Evolutionary conservation across 2,888 invertebrate genomes (phyloP).

Genomic region (Julus scanicus): DNA sequence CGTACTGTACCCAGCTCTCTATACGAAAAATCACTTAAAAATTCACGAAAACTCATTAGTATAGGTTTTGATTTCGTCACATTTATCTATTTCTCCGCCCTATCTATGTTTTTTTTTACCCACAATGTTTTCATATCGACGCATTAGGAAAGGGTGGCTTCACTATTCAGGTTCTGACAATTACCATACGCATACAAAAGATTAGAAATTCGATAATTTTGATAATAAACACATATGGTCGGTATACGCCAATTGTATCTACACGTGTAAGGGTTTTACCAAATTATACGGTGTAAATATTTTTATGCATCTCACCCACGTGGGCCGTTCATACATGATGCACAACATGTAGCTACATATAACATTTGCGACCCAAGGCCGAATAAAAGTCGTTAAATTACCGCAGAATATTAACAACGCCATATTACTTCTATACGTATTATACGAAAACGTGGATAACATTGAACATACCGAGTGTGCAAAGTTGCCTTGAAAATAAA

Average conservation of each 20-base stretch:
- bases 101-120: too few species aligned
- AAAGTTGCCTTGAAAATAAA: not conserved
- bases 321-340: not conserved
- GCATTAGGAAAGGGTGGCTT: not conserved
- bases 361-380: not conserved
- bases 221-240: not conserved
- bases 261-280: not conserved
- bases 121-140: not conserved
- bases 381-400: constrained; percentile 22
- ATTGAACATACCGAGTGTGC: not conserved
- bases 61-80: too few species aligned
- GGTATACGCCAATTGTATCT: not conserved
- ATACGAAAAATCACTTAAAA: too few species aligned
- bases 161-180: not conserved
- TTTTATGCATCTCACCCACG: not conserved
- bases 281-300: not conserved
- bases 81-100: too few species aligned
- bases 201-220: constrained; percentile 15
- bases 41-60: too few species aligned
- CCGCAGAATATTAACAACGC: not conserved
- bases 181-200: not conserved
- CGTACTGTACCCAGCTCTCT: too few species aligned
- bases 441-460: not conserved
- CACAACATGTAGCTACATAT: not conserved
- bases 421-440: not conserved